Conservation (phyloP, 2,797 vertebrate genomes). For the Ctenosaura bakeri region DNA sequence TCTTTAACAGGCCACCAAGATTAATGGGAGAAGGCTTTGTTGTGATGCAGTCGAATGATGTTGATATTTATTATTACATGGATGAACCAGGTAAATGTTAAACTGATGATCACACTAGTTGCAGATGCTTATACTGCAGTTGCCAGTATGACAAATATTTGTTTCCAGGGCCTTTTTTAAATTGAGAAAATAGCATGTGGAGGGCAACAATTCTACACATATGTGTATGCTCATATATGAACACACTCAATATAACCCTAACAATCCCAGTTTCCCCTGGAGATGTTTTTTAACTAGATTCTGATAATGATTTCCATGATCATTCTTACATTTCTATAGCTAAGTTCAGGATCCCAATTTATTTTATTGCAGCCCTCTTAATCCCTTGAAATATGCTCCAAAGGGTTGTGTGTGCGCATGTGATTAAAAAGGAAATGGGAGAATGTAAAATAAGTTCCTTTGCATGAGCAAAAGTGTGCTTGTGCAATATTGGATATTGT, state of each 20-base stretch:
- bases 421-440: neutral
- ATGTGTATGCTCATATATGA: no score
- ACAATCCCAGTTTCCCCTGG: neutral
- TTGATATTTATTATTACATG: slow-evolving; percentile 99
- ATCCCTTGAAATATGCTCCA: no score
- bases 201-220: neutral
- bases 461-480: no score
- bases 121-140: neutral
- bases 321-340: neutral
- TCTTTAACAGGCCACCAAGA: slow-evolving; percentile 88
- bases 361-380: no score
- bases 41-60: slow-evolving; percentile 98
- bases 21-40: slow-evolving; percentile 99
- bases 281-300: neutral
- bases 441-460: neutral
- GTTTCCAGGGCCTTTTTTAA: neutral
- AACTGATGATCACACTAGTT: neutral
- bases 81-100: slow-evolving; percentile 91
- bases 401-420: no score
- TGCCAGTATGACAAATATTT: neutral
- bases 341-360: neutral
- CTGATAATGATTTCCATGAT: neutral
- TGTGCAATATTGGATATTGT: no score
- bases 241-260: neutral
- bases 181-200: neutral